phyloP scores from a whole-genome alignment of 2,888 invertebrate species.

The Thymelicus sylvestris region DNA sequence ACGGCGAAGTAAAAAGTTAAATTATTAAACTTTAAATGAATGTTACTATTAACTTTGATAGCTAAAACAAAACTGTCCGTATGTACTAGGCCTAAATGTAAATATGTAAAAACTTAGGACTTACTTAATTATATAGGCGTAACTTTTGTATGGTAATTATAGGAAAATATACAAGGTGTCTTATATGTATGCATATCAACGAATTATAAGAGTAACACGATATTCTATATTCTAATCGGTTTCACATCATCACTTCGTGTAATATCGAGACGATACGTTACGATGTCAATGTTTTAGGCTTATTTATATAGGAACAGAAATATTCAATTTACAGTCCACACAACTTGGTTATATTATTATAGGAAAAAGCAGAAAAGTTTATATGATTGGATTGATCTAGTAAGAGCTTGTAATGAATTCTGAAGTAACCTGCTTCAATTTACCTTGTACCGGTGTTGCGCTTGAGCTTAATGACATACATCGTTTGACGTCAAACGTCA shows the following conservation, averaged over 20 bases:
- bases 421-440: no score
- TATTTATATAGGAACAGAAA: no score
- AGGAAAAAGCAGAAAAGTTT: no score
- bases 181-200: slow-evolving; percentile 84
- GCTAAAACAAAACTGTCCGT: slow-evolving; percentile 38
- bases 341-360: no score
- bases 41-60: slow-evolving; percentile 25
- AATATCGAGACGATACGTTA: slow-evolving; percentile 15
- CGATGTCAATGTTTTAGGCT: slow-evolving; percentile 2
- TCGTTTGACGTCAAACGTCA: no score
- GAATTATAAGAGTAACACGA: slow-evolving; percentile 69
- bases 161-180: slow-evolving; percentile 81
- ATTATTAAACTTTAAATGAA: slow-evolving; percentile 16
- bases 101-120: slow-evolving; percentile 68
- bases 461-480: no score
- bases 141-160: slow-evolving; percentile 73
- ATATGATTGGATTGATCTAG: no score
- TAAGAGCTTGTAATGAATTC: no score
- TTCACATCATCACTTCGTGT: slow-evolving; percentile 26
- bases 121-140: slow-evolving; percentile 54
- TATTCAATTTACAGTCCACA: no score
- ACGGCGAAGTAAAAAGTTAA: slow-evolving; percentile 6
- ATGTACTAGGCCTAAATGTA: slow-evolving; percentile 59
- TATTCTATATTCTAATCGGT: slow-evolving; percentile 40
- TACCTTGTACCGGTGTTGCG: no score